Base-by-base conservation (phyloP, 2,888 invertebrate genomes). In the Tetranychus piercei region DNA sequence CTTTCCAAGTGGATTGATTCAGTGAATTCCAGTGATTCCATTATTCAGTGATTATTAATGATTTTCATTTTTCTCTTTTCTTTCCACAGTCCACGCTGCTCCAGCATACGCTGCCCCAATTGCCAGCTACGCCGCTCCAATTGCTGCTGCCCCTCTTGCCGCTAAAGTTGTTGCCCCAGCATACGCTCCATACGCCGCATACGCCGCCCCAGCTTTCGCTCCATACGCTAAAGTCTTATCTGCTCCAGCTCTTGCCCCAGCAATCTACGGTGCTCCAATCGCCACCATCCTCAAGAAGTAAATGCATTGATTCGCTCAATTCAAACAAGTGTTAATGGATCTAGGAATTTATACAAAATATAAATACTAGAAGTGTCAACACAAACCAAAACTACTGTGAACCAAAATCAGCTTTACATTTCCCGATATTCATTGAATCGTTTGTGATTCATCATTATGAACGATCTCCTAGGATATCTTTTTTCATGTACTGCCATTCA, bases 231-330 rank as follows among this genome's bases (percentile, higher is more conserved):
- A 69, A 4, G n/a, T 22, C 20, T 22, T 22, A 23, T 55, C 69
- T 22, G 67, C 67, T 67, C n/a, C n/a, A 22, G 69, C 11, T 11
- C 6, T 69, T 22, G 22, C 34, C 69, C 23, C 23, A 15, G 69
- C 69, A 20, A 55, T 55, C 8, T 15, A 55, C 34, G 69, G 69
- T 20, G 69, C 69, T 11, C 69, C 69, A 23, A 8, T 69, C 20
- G 69, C 69, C 22, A 22, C 69, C 69, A 69, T 69, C 69, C 34
- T 69, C 22, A 69, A 69, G 22, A 69, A 69, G 69, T 69, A 69
- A 69, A 55, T 55, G 55, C 9, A 55, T 34, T 34, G 34, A 34
- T 34, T 34, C 34, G 5, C 1, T 55, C 55, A 55, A 15, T 55
- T 9, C 15, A 15, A 55, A 55, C 15, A 55, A 55, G 55, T 55